Conservation (phyloP, 2,113 vertebrate species). For the Barnardius zonarius region DNA sequence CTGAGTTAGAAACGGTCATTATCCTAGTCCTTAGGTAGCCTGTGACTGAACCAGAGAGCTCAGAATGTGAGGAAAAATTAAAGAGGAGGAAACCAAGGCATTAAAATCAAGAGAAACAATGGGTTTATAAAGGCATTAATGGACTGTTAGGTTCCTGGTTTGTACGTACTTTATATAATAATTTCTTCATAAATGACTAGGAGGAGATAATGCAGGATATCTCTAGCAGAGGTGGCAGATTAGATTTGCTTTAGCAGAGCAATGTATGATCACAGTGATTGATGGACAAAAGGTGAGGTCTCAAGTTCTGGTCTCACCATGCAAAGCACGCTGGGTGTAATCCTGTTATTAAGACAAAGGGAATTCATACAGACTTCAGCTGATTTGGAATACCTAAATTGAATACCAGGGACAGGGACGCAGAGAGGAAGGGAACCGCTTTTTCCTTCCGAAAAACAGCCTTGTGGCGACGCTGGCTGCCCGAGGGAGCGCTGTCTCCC, state of each 20-base stretch:
- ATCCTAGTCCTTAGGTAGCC: neutral
- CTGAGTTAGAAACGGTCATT: neutral
- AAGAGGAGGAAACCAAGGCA: neutral
- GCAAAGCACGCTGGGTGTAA: neutral
- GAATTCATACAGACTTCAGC: neutral
- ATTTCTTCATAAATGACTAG: neutral
- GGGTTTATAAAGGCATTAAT: neutral
- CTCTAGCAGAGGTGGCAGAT: neutral
- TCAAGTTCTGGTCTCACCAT: neutral
- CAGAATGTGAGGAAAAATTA: neutral
- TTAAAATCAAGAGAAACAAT: neutral
- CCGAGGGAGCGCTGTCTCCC: no score
- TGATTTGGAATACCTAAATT: neutral
- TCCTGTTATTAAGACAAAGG: neutral
- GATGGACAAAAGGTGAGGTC: neutral
- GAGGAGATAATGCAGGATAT: neutral
- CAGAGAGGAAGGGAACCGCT: accelerated
- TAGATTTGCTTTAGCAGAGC: neutral
- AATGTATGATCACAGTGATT: accelerated
- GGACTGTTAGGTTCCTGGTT: neutral
- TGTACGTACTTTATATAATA: neutral
- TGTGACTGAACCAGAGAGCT: neutral
- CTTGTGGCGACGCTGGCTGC: accelerated
- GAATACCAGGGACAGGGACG: neutral
- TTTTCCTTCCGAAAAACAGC: accelerated